Evolutionary conservation across 2,113 vertebrate species (phyloP).

Genomic region (Cryptomyrus ogoouensis): DNA sequence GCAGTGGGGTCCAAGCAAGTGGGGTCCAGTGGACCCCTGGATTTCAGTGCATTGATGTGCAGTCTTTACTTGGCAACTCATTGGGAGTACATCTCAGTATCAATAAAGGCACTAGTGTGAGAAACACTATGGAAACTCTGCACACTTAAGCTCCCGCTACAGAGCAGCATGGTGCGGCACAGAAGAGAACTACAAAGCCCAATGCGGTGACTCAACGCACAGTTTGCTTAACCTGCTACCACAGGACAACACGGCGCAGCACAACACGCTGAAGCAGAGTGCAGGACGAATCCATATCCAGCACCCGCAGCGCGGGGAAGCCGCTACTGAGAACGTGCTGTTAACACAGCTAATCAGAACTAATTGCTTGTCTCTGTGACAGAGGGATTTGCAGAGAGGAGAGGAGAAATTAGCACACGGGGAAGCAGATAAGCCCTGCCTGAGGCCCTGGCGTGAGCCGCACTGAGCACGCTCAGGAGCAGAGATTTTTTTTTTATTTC

Average conservation of each 20-base stretch:
- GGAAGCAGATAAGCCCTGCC: slow-evolving; percentile 35
- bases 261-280: neutral
- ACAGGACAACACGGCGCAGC: neutral
- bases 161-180: neutral
- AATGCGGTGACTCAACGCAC: neutral
- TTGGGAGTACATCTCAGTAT: neutral
- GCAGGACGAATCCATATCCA: slow-evolving; percentile 7
- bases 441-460: slow-evolving; percentile 23
- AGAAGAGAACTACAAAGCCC: neutral
- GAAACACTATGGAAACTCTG: neutral
- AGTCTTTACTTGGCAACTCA: neutral
- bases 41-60: neutral
- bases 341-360: slow-evolving; percentile 43
- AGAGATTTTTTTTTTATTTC: slow-evolving; percentile 18
- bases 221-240: neutral
- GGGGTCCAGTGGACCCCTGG: neutral
- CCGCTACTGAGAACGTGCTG: slow-evolving; percentile 14
- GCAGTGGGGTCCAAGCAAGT: neutral
- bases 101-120: neutral
- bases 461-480: neutral
- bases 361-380: slow-evolving; percentile 45
- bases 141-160: neutral
- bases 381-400: slow-evolving; percentile 18
- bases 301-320: neutral
- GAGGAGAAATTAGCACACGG: slow-evolving; percentile 38